Percentiles rank a stretch among this genome's conserved stretches.
Evolutionary conservation across 1,140 invertebrate genomes (phyloP).

Genomic region (Globodera rostochiensis): DNA sequence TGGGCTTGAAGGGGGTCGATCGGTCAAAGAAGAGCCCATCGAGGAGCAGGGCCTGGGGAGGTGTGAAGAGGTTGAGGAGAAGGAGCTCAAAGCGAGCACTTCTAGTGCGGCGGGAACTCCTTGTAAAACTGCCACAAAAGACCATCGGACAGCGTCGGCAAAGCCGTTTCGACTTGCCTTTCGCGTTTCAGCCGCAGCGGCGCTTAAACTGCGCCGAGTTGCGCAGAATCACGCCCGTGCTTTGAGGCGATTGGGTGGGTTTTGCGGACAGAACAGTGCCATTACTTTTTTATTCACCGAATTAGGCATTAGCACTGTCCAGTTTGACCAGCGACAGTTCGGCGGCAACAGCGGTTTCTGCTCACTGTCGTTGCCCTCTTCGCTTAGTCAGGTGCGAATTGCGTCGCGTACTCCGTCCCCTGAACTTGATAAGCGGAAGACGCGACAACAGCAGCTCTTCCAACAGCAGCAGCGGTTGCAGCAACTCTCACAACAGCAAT

Average conservation of each 20-base stretch:
- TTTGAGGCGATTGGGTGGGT: slow-evolving; percentile 9
- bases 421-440: neutral
- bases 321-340: slow-evolving; percentile 2
- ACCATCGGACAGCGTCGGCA: neutral
- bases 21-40: neutral
- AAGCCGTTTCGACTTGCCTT: slow-evolving; percentile 16
- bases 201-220: slow-evolving; percentile 13
- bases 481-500: slow-evolving; percentile 17
- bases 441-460: neutral
- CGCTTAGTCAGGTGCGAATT: slow-evolving; percentile 9
- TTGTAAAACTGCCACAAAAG: neutral
- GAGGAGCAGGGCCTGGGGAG: neutral
- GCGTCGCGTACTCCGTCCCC: neutral
- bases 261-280: neutral
- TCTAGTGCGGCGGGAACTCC: neutral
- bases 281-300: neutral
- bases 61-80: neutral
- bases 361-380: neutral
- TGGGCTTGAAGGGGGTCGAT: neutral
- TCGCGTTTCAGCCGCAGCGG: slow-evolving; percentile 11
- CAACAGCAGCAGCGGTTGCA: slow-evolving; percentile 16
- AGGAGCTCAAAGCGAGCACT: neutral
- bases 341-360: neutral
- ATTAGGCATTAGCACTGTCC: slow-evolving; percentile 15
- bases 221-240: slow-evolving; percentile 1